Percentiles rank a stretch among this genome's conserved stretches.
phyloP scores from a whole-genome alignment of 2,113 vertebrate genomes.

The Gymnarchus niloticus region DNA sequence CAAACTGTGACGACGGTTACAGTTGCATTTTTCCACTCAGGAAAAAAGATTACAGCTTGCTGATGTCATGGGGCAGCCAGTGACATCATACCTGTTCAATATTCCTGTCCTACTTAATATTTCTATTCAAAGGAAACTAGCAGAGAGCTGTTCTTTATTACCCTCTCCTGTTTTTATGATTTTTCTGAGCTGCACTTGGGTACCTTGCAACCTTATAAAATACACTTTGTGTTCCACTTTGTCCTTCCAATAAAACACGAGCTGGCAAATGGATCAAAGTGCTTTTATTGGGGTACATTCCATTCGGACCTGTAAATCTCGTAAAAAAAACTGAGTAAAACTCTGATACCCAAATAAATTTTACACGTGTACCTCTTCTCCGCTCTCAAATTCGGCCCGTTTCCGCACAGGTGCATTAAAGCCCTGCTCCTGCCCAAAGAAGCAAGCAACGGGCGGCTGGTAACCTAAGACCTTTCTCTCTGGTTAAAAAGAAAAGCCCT shows the following conservation, averaged over 20 bases:
- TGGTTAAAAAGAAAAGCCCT: slow-evolving; percentile 18
- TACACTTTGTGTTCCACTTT: slow-evolving; percentile 42
- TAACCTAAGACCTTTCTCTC: slow-evolving; percentile 30
- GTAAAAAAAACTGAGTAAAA: slow-evolving; percentile 57
- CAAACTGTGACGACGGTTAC: background rate
- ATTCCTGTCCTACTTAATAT: background rate
- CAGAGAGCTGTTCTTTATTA: slow-evolving; percentile 37
- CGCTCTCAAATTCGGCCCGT: slow-evolving; percentile 27
- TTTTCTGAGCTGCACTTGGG: slow-evolving; percentile 43
- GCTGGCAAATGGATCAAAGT: slow-evolving; percentile 56
- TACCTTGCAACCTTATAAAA: slow-evolving; percentile 56
- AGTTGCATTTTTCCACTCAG: background rate
- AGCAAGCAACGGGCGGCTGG: slow-evolving; percentile 26
- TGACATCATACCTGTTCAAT: slow-evolving; percentile 10
- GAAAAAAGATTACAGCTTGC: background rate
- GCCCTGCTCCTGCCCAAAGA: slow-evolving; percentile 18
- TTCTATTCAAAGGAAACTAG: slow-evolving; percentile 20
- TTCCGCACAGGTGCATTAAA: slow-evolving; percentile 43
- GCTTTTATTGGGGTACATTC: slow-evolving; percentile 58
- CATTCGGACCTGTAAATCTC: slow-evolving; percentile 61
- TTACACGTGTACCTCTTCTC: slow-evolving; percentile 46
- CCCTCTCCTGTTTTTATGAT: slow-evolving; percentile 52
- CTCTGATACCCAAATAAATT: slow-evolving; percentile 59
- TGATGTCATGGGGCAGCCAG: background rate
- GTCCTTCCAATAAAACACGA: slow-evolving; percentile 52